Conservation (phyloP, 1,140 invertebrate species). For the Neodiprion fabricii region DNA sequence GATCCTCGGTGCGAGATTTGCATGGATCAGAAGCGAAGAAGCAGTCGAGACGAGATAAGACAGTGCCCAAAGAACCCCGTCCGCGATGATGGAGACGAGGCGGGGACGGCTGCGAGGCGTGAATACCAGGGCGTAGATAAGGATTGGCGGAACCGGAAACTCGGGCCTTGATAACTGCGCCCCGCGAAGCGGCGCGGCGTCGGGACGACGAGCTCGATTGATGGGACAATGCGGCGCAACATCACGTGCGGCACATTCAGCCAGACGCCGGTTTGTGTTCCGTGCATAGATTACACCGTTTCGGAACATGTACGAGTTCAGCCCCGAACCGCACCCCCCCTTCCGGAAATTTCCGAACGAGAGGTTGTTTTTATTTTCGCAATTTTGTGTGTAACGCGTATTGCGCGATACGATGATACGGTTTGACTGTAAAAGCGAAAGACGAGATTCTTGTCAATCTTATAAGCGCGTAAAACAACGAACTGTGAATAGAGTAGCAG, state of each 20-base stretch:
- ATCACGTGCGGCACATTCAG: conserved; percentile 3
- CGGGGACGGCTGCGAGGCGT: neutral
- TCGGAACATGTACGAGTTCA: too few species aligned
- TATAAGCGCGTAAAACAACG: neutral
- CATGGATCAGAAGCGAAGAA: conserved; percentile 40
- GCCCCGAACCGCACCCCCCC: too few species aligned
- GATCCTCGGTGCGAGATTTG: conserved; percentile 40
- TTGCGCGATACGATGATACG: too few species aligned
- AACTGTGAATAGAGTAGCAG: neutral
- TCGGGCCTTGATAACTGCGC: conserved; percentile 3
- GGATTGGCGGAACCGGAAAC: conserved; percentile 10
- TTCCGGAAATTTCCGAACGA: neutral
- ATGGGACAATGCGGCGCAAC: conserved; percentile 12
- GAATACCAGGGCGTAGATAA: conserved; percentile 4
- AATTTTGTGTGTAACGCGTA: neutral
- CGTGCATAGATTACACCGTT: too few species aligned
- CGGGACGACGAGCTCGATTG: neutral
- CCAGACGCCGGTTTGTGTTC: neutral
- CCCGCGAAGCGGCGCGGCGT: neutral
- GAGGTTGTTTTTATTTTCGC: too few species aligned
- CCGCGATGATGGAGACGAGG: neutral
- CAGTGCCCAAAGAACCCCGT: conserved; percentile 26
- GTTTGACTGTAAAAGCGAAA: neutral
- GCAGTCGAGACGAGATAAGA: conserved; percentile 50
- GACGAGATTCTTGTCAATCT: too few species aligned